Evolutionary conservation across 2,888 invertebrate genomes (phyloP).

Genomic region (Bhutanitis thaidina): DNA sequence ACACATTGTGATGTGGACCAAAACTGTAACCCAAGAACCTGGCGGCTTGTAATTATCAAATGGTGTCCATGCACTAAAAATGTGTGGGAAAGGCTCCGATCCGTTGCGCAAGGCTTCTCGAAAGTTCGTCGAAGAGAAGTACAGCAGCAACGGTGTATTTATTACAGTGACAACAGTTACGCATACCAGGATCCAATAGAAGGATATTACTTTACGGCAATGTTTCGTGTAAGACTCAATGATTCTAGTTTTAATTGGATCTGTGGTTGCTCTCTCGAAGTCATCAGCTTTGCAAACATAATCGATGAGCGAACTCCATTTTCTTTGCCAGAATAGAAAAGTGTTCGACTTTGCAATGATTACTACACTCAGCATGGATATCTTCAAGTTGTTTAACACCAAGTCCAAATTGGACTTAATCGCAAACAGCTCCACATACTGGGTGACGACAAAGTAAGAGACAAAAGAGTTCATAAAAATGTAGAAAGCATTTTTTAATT

Average conservation of each 20-base stretch:
- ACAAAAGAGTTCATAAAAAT: constrained; percentile 47
- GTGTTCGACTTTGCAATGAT: constrained; percentile 53
- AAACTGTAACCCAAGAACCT: constrained; percentile 54
- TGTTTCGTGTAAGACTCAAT: constrained; percentile 54
- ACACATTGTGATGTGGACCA: constrained; percentile 47
- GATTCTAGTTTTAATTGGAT: constrained; percentile 37
- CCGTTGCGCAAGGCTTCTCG: constrained; percentile 49
- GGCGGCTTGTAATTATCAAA: constrained; percentile 56
- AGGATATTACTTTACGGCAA: constrained; percentile 50
- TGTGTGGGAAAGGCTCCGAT: constrained; percentile 55
- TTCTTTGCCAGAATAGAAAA: constrained; percentile 51
- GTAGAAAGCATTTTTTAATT: constrained; percentile 31
- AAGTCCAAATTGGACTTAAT: constrained; percentile 53
- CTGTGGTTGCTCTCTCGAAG: constrained; percentile 46
- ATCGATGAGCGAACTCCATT: constrained; percentile 51
- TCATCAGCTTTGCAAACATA: constrained; percentile 57
- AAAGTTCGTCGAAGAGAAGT: constrained; percentile 42
- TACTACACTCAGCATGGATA: constrained; percentile 62
- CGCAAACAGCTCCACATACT: constrained; percentile 56
- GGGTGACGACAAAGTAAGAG: constrained; percentile 50
- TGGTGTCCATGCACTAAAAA: constrained; percentile 66
- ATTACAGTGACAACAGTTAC: constrained; percentile 45
- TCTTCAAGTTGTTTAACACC: constrained; percentile 58
- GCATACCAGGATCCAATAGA: constrained; percentile 59
- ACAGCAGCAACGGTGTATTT: constrained; percentile 46